phyloP scores from a whole-genome alignment of 2,797 vertebrate genomes.

The Sebastiscus albofasciatus region DNA sequence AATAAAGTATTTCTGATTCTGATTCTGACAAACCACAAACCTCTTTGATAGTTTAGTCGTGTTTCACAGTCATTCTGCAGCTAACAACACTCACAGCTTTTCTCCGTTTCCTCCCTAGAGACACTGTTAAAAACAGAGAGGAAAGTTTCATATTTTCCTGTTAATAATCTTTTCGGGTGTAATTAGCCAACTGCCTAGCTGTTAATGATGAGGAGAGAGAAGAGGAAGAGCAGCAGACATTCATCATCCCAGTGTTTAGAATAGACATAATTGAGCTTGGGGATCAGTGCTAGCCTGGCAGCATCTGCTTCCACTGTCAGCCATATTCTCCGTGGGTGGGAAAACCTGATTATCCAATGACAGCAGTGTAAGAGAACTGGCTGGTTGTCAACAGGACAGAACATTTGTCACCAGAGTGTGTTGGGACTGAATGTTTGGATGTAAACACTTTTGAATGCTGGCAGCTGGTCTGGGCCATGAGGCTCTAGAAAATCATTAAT shows the following conservation, averaged over 20 bases:
- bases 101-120: not conserved
- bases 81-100: not conserved
- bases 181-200: not conserved
- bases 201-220: not conserved
- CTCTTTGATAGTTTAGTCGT: not conserved
- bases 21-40: not conserved
- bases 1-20: not conserved
- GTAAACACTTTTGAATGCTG: constrained; percentile 22
- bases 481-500: not conserved
- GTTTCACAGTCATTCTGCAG: not conserved
- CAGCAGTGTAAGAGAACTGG: not conserved
- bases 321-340: not conserved
- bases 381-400: constrained; percentile 14
- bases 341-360: constrained; percentile 12
- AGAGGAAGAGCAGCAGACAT: constrained; percentile 4
- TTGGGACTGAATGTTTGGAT: not conserved
- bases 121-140: not conserved
- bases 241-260: not conserved
- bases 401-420: not conserved
- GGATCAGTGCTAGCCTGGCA: not conserved
- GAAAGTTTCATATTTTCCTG: not conserved
- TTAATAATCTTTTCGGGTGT: not conserved
- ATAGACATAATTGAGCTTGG: not conserved
- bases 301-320: constrained; percentile 16
- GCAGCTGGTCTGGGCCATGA: not conserved